phyloP scores from a whole-genome alignment of 1,140 invertebrate genomes.

The Leptoteleia sp. region DNA sequence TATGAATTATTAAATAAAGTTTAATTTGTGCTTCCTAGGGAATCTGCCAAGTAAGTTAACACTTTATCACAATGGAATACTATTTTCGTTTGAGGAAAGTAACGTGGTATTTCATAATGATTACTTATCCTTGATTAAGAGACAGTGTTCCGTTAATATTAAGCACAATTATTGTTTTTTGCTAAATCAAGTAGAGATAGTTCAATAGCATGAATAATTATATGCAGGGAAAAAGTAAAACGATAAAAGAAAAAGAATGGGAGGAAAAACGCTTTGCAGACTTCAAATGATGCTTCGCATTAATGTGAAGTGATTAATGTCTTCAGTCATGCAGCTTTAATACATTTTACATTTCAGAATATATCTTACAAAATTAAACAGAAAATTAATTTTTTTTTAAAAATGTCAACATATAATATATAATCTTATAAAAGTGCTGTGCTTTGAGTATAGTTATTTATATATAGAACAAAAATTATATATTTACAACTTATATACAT shows the following conservation, averaged over 20 bases:
- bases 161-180: conserved; percentile 44
- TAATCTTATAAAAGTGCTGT: too few relatives aligned
- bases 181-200: conserved; percentile 53
- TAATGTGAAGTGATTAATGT: conserved; percentile 38
- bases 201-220: conserved; percentile 28
- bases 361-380: conserved; percentile 1
- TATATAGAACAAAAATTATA: too few relatives aligned
- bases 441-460: too few relatives aligned
- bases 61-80: conserved; percentile 44
- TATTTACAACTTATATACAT: too few relatives aligned
- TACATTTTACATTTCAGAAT: conserved; percentile 2
- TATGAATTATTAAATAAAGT: conserved; percentile 70
- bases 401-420: too few relatives aligned
- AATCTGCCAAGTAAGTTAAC: conserved; percentile 82
- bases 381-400: conserved; percentile 1
- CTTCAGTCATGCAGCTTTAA: conserved; percentile 29
- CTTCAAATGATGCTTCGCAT: conserved; percentile 42
- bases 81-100: conserved; percentile 31
- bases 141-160: conserved; percentile 35
- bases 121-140: conserved; percentile 34
- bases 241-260: background rate
- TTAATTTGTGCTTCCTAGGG: conserved; percentile 81
- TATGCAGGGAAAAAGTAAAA: conserved; percentile 23
- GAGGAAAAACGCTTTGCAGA: conserved; percentile 55
- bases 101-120: conserved; percentile 18